phyloP scores from a whole-genome alignment of 64 coral and sea anemone genomes.

The Stylophora pistillata region DNA sequence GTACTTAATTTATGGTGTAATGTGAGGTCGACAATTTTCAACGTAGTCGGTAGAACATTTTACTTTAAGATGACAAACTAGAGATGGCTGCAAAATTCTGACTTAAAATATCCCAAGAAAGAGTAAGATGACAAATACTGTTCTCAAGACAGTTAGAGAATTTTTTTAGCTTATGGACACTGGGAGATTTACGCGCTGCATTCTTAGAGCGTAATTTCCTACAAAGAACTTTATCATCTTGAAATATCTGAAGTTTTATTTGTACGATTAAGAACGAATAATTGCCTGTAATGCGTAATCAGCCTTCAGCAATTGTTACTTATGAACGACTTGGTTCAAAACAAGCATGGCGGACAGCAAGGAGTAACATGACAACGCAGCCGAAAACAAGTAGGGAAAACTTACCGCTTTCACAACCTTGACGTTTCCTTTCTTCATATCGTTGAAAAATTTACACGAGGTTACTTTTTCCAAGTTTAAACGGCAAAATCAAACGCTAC shows the following conservation, averaged over 20 bases:
- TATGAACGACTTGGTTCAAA: background rate
- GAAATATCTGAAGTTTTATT: background rate
- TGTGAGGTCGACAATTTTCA: no score
- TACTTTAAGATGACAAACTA: no score
- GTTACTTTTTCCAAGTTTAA: background rate
- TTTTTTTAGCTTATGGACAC: no score
- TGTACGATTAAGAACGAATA: background rate
- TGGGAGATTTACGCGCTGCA: no score
- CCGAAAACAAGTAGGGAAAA: background rate
- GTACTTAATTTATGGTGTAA: no score
- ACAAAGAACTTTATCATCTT: no score
- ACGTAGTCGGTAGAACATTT: no score
- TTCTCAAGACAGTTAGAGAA: no score
- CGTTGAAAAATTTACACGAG: background rate
- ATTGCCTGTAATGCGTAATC: background rate
- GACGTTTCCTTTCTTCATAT: conserved; percentile 57
- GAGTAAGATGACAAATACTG: no score
- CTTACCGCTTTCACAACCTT: conserved; percentile 50
- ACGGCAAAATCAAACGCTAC: background rate
- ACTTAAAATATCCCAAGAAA: no score
- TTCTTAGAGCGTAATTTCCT: no score
- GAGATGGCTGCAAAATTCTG: no score
- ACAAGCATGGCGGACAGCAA: conserved; percentile 25
- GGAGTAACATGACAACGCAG: background rate
- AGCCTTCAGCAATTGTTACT: background rate